Percentiles rank a stretch among this genome's conserved stretches.
Evolutionary conservation across 1,140 invertebrate genomes (phyloP).

Genomic region (Samia ricini): DNA sequence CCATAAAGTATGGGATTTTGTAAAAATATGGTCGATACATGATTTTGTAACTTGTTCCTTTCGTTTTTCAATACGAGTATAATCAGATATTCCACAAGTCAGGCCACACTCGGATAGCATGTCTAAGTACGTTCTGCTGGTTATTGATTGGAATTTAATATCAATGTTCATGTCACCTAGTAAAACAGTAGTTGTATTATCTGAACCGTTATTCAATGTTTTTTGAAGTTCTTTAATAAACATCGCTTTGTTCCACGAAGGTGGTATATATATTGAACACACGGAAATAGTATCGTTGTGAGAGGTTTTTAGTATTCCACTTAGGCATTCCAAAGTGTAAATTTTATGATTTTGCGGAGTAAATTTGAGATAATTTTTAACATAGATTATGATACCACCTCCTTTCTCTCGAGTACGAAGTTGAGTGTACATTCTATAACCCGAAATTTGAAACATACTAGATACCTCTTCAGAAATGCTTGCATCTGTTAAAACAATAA

Average conservation of each 20-base stretch:
- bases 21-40: slow-evolving; percentile 41
- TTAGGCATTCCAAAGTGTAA: slow-evolving; percentile 13
- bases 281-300: slow-evolving; percentile 12
- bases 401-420: slow-evolving; percentile 27
- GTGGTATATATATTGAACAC: slow-evolving; percentile 38
- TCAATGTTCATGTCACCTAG: slow-evolving; percentile 36
- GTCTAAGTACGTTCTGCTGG: slow-evolving; percentile 27
- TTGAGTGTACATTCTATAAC: slow-evolving; percentile 34
- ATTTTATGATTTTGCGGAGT: slow-evolving; percentile 16
- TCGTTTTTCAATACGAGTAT: slow-evolving; percentile 35
- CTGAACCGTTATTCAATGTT: slow-evolving; percentile 16
- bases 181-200: slow-evolving; percentile 28
- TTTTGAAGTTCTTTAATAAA: slow-evolving; percentile 33
- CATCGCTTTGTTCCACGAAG: slow-evolving; percentile 24
- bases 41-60: slow-evolving; percentile 32
- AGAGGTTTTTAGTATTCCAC: slow-evolving; percentile 22
- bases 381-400: slow-evolving; percentile 35
- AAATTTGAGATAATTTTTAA: slow-evolving; percentile 32
- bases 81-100: slow-evolving; percentile 39
- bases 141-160: slow-evolving; percentile 28
- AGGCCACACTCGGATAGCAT: slow-evolving; percentile 32
- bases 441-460: slow-evolving; percentile 29
- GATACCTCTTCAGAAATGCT: slow-evolving; percentile 27
- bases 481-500: slow-evolving; percentile 35
- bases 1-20: slow-evolving; percentile 30